Conservation (phyloP, 2,888 invertebrate genomes). For the Drosophila prolongata region DNA sequence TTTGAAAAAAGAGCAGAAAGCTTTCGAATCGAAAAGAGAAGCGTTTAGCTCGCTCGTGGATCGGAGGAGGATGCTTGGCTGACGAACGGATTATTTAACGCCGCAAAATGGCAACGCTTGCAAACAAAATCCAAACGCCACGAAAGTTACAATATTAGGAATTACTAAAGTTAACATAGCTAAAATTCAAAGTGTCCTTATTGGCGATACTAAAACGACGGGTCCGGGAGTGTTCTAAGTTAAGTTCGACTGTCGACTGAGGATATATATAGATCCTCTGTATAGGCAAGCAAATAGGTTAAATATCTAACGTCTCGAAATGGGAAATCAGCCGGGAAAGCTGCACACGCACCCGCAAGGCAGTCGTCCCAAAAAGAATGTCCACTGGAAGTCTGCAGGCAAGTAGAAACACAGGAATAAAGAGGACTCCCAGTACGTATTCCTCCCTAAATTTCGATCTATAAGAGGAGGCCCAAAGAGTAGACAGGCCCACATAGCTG, state of each 20-base stretch:
- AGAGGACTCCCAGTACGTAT: constrained; percentile 13
- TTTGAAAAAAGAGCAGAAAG: constrained; percentile 26
- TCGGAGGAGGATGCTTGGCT: constrained; percentile 34
- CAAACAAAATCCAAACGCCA: constrained; percentile 51
- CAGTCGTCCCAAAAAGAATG: constrained; percentile 89
- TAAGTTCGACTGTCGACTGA: constrained; percentile 43
- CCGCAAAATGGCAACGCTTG: constrained; percentile 73
- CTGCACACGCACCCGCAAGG: constrained; percentile 85
- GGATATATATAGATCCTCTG: constrained; percentile 71
- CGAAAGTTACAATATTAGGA: constrained; percentile 50
- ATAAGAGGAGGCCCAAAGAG: constrained; percentile 40
- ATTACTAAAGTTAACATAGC: constrained; percentile 11
- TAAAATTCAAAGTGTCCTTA: constrained; percentile 24
- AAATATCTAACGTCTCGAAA: constrained; percentile 77
- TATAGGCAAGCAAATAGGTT: constrained; percentile 76
- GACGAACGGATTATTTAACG: constrained; percentile 82
- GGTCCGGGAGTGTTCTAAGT: constrained; percentile 57
- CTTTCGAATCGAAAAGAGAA: constrained; percentile 32
- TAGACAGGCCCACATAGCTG: constrained; percentile 54
- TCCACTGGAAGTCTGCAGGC: constrained; percentile 95
- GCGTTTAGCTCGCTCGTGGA: constrained; percentile 23
- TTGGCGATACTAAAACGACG: constrained; percentile 45
- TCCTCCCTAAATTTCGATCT: constrained; percentile 24
- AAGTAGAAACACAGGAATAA: constrained; percentile 70
- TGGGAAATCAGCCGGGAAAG: constrained; percentile 89